Evolutionary conservation across 2,888 invertebrate genomes (phyloP).

Genomic region (Mesorhabditis spiculigera): DNA sequence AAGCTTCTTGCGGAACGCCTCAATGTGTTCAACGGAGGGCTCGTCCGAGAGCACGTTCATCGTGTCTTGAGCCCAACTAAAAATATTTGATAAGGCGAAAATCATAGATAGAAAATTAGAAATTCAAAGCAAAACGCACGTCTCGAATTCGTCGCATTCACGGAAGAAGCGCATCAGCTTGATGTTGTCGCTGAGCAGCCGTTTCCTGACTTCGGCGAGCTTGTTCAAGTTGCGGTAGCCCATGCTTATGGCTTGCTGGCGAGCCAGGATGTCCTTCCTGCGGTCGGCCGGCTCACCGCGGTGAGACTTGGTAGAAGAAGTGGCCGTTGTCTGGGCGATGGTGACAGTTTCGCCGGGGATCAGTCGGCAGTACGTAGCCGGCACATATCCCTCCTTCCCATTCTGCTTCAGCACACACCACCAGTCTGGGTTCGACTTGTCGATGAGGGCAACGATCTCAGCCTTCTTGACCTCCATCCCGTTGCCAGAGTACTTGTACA

Average conservation of each 20-base stretch:
- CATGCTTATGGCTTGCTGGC: conserved; percentile 47
- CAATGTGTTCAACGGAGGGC: conserved; percentile 82
- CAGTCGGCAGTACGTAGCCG: conserved; percentile 73
- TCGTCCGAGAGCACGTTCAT: conserved; percentile 80
- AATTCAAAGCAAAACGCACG: neutral
- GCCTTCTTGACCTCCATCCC: conserved; percentile 91
- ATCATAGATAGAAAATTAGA: too few species aligned
- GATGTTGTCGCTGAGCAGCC: conserved; percentile 84
- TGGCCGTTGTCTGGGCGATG: conserved; percentile 28
- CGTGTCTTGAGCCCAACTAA: conserved; percentile 85
- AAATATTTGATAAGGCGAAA: too few species aligned
- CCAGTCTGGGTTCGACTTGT: conserved; percentile 82
- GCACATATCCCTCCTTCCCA: conserved; percentile 91
- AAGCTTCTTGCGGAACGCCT: conserved; percentile 87
- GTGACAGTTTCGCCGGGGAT: conserved; percentile 42
- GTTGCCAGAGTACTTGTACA: conserved; percentile 42
- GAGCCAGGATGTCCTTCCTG: conserved; percentile 37
- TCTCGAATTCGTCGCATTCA: conserved; percentile 95
- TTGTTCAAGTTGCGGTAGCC: conserved; percentile 67
- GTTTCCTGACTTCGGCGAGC: conserved; percentile 73
- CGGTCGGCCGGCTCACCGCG: conserved; percentile 19
- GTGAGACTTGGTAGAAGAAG: conserved; percentile 20
- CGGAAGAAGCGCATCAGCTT: conserved; percentile 79
- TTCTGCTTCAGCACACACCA: conserved; percentile 85
- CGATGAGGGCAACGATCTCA: conserved; percentile 85